These are phyloP conservation scores for Papilio glaucus DNA, from an alignment of 1,140 invertebrate species.

Conservation along the genomic window DNA sequence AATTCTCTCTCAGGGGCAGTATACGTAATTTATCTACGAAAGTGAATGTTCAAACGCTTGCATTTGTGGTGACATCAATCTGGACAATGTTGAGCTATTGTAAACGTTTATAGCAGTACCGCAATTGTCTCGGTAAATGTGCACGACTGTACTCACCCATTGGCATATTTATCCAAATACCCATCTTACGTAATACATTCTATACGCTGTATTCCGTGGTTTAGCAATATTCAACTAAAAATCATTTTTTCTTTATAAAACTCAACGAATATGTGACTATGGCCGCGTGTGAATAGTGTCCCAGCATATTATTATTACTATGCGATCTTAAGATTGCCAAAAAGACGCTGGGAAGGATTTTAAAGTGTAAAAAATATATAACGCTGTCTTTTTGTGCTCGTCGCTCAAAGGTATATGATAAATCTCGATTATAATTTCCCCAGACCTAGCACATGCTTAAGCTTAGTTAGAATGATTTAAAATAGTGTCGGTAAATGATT, in stretches of 20 bases:
- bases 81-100: constrained; percentile 20
- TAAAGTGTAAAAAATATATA: no score
- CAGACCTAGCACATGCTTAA: no score
- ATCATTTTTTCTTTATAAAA: background rate
- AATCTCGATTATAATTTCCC: no score
- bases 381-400: no score
- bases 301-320: no score
- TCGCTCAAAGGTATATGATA: no score
- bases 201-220: background rate
- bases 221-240: background rate
- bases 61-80: constrained; percentile 23
- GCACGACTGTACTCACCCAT: constrained; percentile 2
- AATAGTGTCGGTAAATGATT: no score
- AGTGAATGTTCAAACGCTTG: background rate
- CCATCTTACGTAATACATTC: background rate
- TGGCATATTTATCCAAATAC: constrained; percentile 15
- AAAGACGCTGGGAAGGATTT: no score
- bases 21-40: background rate
- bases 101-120: constrained; percentile 21
- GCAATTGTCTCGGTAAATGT: constrained; percentile 10
- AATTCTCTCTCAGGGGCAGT: background rate
- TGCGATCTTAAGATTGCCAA: no score
- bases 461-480: no score
- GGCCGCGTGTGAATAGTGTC: no score
- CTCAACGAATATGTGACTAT: background rate